phyloP scores from a whole-genome alignment of 2,888 invertebrate genomes.

The Cremastinae sp. region DNA sequence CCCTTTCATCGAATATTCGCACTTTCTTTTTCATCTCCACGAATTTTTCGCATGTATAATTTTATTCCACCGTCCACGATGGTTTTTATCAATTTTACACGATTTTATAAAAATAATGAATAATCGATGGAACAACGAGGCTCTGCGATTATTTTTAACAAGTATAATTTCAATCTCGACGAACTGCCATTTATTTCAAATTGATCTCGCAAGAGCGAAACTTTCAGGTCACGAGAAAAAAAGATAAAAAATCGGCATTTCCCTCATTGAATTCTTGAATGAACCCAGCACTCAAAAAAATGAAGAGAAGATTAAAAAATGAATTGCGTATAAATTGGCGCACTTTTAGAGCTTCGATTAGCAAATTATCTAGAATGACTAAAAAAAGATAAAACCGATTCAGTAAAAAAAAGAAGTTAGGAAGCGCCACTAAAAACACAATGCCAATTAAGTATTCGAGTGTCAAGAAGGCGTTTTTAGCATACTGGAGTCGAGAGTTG shows the following conservation, averaged over 20 bases:
- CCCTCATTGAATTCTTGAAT: too few species aligned
- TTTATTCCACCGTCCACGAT: not conserved
- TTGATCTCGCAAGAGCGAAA: too few species aligned
- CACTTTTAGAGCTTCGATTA: conserved; percentile 43
- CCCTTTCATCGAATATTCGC: not conserved
- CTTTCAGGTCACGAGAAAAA: too few species aligned
- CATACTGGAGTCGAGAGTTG: conserved; percentile 23
- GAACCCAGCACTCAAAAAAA: not conserved
- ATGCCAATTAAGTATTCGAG: conserved; percentile 38
- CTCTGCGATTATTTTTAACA: not conserved
- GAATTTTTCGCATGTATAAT: too few species aligned
- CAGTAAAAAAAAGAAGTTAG: not conserved
- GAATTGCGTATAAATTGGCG: too few species aligned
- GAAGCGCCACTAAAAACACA: conserved; percentile 29
- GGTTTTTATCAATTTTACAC: conserved; percentile 18
- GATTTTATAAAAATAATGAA: conserved; percentile 1
- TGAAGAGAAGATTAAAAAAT: not conserved
- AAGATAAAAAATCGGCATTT: too few species aligned
- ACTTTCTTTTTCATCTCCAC: not conserved
- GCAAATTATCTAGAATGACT: conserved; percentile 42
- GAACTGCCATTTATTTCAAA: too few species aligned
- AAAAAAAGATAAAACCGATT: conserved; percentile 24
- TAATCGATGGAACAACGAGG: not conserved
- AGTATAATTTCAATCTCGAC: not conserved
- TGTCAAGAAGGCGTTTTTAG: conserved; percentile 29